Evolutionary conservation across 2,113 vertebrate genomes (phyloP).

Genomic region (Callorhinus ursinus): DNA sequence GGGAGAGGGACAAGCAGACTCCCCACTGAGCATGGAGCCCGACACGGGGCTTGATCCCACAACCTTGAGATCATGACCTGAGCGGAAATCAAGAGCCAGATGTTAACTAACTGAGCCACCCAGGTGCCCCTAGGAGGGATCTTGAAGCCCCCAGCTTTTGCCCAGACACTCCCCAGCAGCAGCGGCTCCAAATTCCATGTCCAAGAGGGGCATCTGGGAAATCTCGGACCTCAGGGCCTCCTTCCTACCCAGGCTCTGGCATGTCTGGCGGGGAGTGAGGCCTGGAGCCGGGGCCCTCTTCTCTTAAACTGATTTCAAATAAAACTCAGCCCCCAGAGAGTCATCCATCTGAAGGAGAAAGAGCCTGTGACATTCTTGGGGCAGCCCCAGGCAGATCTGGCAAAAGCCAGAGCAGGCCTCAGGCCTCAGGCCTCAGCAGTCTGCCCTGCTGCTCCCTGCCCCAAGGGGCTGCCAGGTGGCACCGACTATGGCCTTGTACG

Average conservation of each 20-base stretch:
- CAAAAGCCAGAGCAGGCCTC: neutral
- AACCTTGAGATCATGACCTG: neutral
- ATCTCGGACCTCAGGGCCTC: conserved; percentile 59
- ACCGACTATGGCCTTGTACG: conserved; percentile 62
- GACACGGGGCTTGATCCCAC: neutral
- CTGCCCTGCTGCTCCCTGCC: neutral
- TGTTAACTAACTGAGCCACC: neutral
- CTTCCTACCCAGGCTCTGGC: conserved; percentile 19
- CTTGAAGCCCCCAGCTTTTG: neutral
- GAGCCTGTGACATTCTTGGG: conserved; percentile 8
- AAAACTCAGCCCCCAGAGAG: conserved; percentile 77
- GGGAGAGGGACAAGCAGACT: neutral
- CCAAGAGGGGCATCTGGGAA: conserved; percentile 61
- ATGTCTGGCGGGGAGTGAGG: conserved; percentile 46
- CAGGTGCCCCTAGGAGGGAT: neutral
- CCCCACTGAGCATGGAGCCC: too few species aligned
- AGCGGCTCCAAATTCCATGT: neutral
- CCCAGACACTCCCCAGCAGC: neutral
- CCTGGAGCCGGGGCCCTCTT: conserved; percentile 62
- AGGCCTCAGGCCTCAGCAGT: neutral
- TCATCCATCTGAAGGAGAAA: conserved; percentile 49
- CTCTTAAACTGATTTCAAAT: conserved; percentile 70
- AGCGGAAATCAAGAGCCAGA: neutral
- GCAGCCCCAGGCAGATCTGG: conserved; percentile 11
- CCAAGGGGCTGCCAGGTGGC: conserved; percentile 57